Evolutionary conservation across 2,888 invertebrate species (phyloP), one percentile per base, ranked within the genome.

Genomic region (Hypena proboscidalis): DNA sequence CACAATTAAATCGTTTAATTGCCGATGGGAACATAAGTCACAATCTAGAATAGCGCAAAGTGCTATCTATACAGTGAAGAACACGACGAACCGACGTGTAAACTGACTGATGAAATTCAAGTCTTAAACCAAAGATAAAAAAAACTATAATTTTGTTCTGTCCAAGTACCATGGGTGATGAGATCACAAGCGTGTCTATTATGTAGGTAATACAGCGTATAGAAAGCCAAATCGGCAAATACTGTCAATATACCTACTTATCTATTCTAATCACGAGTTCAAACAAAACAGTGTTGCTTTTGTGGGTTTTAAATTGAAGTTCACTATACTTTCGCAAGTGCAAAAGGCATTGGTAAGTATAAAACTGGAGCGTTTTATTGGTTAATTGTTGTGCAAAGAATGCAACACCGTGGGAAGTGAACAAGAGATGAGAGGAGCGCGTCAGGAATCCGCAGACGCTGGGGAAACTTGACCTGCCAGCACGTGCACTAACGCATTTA

Each of bases 391-490:
- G 49, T 45, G 66, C 48, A 61, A 66, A 69, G 58, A 71, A 62
- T 63, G 61, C 68, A 67, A 68, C 48, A 62, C 64, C 69, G 74
- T 75, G 74, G 67, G 74, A 75, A 75, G n/a, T n/a, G n/a, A n/a
- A n/a, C n/a, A n/a, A n/a, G 44, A 47, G 35, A 62, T 62, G 40
- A 57, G 55, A 39, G 50, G 47, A 50, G 56, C 64, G 58, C 63
- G 56, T 64, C 46, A 57, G 52, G 71, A 69, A 74, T 72, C 46
- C 39, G 43, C 58, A 39, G 54, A 56, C 52, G 41, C 37, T 32
- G 38, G 58, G 58, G 68, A 72, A 72, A 74, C 67, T 64, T 64
- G 65, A 73, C 64, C 66, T 62, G 58, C 39, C 51, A 35, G 58
- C 67, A 64, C 57, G 53, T 59, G 61, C 47, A 42, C 17, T 29